Percentiles rank a stretch among this genome's conserved stretches.
Evolutionary conservation across 2,113 vertebrate species (phyloP).

Genomic region (Euleptes europaea): DNA sequence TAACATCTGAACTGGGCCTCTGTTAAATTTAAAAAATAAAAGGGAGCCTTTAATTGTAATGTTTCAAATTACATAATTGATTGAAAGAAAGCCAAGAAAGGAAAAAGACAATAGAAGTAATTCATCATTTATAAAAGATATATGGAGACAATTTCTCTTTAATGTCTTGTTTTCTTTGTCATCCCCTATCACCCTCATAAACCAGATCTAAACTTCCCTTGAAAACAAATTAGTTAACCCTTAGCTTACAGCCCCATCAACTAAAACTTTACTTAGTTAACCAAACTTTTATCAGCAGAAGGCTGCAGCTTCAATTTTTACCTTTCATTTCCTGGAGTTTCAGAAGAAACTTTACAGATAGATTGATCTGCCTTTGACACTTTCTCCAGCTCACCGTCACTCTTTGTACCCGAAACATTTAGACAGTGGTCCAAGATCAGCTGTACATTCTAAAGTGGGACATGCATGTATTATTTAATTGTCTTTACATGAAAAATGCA

Average conservation of each 20-base stretch:
- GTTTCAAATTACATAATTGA: no score
- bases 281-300: not conserved
- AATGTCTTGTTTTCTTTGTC: no score
- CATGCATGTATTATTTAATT: not conserved
- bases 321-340: slow-evolving; percentile 80
- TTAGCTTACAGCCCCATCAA: not conserved
- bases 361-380: slow-evolving; percentile 71
- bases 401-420: slow-evolving; percentile 67
- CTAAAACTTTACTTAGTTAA: not conserved
- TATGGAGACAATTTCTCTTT: no score
- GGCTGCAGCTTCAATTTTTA: slow-evolving; percentile 44
- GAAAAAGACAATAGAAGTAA: no score
- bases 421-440: slow-evolving; percentile 85
- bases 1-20: not conserved
- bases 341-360: slow-evolving; percentile 80
- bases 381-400: slow-evolving; percentile 57
- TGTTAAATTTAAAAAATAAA: no score
- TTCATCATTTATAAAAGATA: no score
- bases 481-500: not conserved
- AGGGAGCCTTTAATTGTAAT: no score
- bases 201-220: no score
- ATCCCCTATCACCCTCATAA: no score
- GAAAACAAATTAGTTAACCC: not conserved
- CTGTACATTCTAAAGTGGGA: slow-evolving; percentile 78
- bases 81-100: no score